Conservation (phyloP, 2,797 vertebrate genomes). For the Antrozous pallidus region DNA sequence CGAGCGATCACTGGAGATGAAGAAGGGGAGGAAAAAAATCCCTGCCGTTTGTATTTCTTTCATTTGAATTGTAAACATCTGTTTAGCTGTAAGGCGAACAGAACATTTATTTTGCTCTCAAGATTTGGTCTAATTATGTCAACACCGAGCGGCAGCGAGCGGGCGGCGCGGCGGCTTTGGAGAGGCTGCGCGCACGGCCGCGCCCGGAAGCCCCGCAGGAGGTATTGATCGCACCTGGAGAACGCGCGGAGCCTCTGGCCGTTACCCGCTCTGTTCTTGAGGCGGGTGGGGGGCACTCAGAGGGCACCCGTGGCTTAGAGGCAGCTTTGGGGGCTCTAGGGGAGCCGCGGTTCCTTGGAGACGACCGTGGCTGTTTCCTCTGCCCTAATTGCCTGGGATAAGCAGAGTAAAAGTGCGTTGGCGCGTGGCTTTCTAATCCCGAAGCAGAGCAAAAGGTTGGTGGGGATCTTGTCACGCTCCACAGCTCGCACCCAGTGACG, state of each 20-base stretch:
- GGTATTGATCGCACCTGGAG: constrained; percentile 47
- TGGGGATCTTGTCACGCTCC: neutral
- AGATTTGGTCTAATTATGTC: constrained; percentile 75
- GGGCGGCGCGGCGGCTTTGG: constrained; percentile 40
- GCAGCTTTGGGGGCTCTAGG: neutral
- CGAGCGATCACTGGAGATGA: constrained; percentile 72
- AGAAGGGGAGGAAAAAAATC: constrained; percentile 58
- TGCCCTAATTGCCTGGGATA: neutral
- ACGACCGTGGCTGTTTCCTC: neutral
- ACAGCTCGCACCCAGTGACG: no score
- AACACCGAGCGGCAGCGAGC: constrained; percentile 22
- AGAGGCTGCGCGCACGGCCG: neutral
- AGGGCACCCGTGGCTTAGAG: neutral
- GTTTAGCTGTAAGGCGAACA: constrained; percentile 77
- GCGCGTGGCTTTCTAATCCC: neutral
- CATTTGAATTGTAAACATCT: constrained; percentile 79
- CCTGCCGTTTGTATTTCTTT: constrained; percentile 75
- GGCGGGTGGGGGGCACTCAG: neutral
- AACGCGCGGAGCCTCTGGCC: neutral
- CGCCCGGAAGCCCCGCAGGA: neutral
- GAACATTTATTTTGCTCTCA: constrained; percentile 75
- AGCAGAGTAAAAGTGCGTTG: neutral
- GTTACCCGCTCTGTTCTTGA: neutral
- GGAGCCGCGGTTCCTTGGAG: neutral
- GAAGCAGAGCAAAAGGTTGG: neutral